A percentile compares a stretch with the other conserved stretches of the same genome.
phyloP scores from a whole-genome alignment of 1,140 invertebrate species.

The Eurosta solidaginis region DNA sequence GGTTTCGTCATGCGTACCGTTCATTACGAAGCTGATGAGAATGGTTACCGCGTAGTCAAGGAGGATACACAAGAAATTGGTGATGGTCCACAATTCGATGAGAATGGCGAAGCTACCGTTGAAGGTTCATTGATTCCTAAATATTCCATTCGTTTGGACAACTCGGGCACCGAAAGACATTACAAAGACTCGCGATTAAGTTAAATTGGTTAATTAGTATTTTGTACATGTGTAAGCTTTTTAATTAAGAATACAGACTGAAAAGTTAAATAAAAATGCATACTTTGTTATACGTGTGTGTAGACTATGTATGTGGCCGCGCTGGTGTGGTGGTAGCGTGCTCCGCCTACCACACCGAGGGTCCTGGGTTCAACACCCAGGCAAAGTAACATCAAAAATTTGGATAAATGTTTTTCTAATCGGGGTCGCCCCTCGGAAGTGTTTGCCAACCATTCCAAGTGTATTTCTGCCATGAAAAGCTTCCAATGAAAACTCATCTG shows the following conservation, averaged over 20 bases:
- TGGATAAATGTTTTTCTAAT: too few species aligned
- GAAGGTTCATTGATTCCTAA: conserved; percentile 54
- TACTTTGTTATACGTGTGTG: background rate
- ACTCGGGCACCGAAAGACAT: conserved; percentile 42
- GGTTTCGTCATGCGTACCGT: conserved; percentile 64
- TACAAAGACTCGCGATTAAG: conserved; percentile 44
- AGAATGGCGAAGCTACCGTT: conserved; percentile 61
- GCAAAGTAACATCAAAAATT: too few species aligned
- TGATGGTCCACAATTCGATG: conserved; percentile 61
- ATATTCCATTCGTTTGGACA: conserved; percentile 57
- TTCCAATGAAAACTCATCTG: too few species aligned
- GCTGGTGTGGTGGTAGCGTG: too few species aligned
- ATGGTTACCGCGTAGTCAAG: conserved; percentile 64
- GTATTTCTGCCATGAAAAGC: too few species aligned
- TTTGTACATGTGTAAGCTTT: background rate
- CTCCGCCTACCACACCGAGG: too few species aligned
- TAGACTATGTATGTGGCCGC: background rate
- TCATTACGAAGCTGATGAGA: conserved; percentile 65
- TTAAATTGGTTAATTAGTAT: background rate
- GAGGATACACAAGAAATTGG: conserved; percentile 62
- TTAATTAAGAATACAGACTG: conserved; percentile 23
- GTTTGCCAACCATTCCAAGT: too few species aligned
- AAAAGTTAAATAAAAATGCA: background rate
- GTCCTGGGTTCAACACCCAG: too few species aligned
- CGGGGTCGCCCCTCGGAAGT: too few species aligned